Evolutionary conservation across 1,140 invertebrate genomes (phyloP).

Genomic region (Metopolophium dirhodum): DNA sequence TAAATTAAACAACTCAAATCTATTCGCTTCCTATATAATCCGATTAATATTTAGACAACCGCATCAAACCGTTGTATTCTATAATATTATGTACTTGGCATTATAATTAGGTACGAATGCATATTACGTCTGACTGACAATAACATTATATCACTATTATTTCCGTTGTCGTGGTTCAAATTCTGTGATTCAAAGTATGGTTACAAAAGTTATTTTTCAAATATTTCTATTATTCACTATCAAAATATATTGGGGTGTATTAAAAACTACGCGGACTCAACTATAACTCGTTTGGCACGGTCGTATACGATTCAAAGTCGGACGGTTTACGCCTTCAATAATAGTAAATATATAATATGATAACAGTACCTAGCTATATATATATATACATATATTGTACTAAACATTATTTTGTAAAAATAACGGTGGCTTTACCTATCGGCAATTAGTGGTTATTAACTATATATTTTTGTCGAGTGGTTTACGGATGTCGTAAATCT

Average conservation of each 20-base stretch:
- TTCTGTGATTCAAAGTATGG: neutral
- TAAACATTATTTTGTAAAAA: neutral
- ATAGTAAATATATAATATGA: neutral
- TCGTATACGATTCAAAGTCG: neutral
- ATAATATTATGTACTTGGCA: neutral
- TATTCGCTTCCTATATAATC: neutral
- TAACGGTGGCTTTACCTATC: neutral
- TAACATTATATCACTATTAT: neutral
- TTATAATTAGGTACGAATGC: neutral
- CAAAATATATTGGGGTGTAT: too few species aligned
- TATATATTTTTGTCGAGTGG: neutral
- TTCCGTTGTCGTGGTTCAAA: neutral
- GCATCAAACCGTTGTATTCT: too few species aligned
- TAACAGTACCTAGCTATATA: too few species aligned
- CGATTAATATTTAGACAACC: neutral
- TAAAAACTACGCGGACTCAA: neutral
- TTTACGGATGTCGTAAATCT: neutral
- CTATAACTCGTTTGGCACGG: neutral
- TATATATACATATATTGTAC: too few species aligned
- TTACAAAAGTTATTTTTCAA: neutral
- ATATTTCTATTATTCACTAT: neutral
- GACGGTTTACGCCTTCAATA: neutral
- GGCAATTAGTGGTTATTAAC: neutral
- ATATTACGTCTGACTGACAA: neutral
- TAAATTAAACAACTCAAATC: neutral